These are phyloP conservation scores for Mixornis gularis DNA, from an alignment of 2,113 vertebrate species.

Conservation along the genomic window DNA sequence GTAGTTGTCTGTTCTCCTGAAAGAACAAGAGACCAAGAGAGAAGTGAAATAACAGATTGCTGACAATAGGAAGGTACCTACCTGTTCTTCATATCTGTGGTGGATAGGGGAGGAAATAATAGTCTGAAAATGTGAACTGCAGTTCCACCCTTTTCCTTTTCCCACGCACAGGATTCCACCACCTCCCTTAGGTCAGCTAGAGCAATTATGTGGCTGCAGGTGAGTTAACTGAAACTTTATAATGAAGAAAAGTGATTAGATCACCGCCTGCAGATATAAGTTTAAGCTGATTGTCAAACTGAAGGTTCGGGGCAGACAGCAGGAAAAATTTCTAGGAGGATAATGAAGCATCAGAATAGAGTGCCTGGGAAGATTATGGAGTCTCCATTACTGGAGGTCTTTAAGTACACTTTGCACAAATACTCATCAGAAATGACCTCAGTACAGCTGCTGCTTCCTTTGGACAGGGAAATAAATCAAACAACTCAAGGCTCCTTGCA, in stretches of 20 bases:
- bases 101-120: not conserved
- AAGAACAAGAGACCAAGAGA: not conserved
- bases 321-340: not conserved
- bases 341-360: constrained; percentile 15
- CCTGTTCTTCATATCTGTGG: not conserved
- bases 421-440: not conserved
- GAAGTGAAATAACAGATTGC: not conserved
- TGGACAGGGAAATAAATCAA: not conserved
- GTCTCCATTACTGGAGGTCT: not conserved
- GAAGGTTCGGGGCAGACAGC: not conserved
- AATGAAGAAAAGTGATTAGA: constrained; percentile 8
- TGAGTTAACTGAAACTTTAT: not conserved
- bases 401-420: not conserved
- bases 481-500: not conserved
- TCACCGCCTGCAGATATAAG: not conserved
- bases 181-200: not conserved
- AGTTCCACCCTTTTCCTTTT: not conserved
- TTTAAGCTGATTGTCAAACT: constrained; percentile 24
- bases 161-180: fast-evolving
- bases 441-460: not conserved
- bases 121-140: not conserved
- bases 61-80: not conserved
- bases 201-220: not conserved
- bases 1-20: not conserved
- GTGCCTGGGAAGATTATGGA: not conserved